These are phyloP conservation scores for Marmota flaviventris DNA, from an alignment of 2,113 vertebrate species.

Conservation along the genomic window DNA sequence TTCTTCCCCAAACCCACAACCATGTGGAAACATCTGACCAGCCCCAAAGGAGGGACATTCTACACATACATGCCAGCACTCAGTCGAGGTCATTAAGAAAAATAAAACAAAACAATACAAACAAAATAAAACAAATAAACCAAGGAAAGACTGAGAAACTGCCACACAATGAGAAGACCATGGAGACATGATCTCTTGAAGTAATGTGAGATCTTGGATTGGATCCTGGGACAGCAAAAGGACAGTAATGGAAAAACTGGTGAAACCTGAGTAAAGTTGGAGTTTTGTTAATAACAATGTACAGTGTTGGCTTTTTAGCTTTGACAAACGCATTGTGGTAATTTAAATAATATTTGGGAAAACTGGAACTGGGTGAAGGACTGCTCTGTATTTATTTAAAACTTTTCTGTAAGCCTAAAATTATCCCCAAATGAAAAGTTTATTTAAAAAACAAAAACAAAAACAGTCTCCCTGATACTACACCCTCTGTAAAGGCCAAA, in stretches of 20 bases:
- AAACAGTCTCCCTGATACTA: background rate
- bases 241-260: background rate
- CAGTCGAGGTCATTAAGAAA: background rate
- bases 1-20: background rate
- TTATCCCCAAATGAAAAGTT: slow-evolving; percentile 45
- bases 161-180: background rate
- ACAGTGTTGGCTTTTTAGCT: background rate
- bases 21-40: background rate
- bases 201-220: background rate
- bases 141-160: background rate
- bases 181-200: background rate
- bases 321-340: background rate
- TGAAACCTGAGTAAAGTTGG: slow-evolving; percentile 6
- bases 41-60: background rate
- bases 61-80: background rate
- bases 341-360: slow-evolving; percentile 8
- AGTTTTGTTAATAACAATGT: background rate
- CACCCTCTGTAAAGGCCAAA: background rate
- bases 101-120: background rate
- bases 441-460: background rate
- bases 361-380: background rate
- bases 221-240: background rate
- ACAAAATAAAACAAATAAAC: too few species aligned
- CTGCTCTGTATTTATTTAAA: background rate
- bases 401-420: slow-evolving; percentile 38